phyloP scores from a whole-genome alignment of 2,888 invertebrate species.

The Ormyrus labotus region DNA sequence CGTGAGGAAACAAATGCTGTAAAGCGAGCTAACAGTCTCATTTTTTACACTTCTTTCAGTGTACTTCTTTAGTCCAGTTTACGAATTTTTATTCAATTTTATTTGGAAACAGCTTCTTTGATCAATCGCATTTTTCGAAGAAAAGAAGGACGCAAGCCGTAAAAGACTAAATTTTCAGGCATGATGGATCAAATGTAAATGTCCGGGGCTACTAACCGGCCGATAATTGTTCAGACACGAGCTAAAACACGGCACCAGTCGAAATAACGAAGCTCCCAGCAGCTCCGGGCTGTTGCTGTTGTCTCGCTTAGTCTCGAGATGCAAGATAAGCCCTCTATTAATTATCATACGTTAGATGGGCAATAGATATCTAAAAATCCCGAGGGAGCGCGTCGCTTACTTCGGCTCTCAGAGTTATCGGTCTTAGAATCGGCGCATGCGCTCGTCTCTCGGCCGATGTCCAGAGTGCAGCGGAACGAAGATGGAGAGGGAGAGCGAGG shows the following conservation, averaged over 20 bases:
- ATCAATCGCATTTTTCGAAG: background rate
- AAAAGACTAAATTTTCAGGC: background rate
- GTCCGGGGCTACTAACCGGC: conserved; percentile 17
- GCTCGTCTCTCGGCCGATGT: conserved; percentile 2
- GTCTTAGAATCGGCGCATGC: conserved; percentile 34
- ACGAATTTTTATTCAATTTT: no score
- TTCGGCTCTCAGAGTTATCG: conserved; percentile 9
- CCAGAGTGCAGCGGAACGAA: conserved; percentile 26
- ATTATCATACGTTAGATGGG: conserved; percentile 48
- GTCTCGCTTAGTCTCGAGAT: conserved; percentile 17
- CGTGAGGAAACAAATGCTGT: no score
- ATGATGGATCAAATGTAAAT: conserved; percentile 30
- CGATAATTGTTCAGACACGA: conserved; percentile 5
- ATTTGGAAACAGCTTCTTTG: background rate
- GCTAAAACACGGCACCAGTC: background rate
- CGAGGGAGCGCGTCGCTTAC: conserved; percentile 1
- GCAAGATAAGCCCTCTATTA: conserved; percentile 45
- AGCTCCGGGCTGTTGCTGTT: background rate
- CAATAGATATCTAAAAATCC: conserved; percentile 40
- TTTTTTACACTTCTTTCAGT: no score
- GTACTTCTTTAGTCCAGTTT: no score
- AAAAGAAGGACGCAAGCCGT: background rate
- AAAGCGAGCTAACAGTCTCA: no score
- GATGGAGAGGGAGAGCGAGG: conserved; percentile 53
- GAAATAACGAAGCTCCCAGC: background rate